These are phyloP conservation scores for Drosophila teissieri DNA, from an alignment of 1,140 invertebrate genomes.

Conservation along the genomic window DNA sequence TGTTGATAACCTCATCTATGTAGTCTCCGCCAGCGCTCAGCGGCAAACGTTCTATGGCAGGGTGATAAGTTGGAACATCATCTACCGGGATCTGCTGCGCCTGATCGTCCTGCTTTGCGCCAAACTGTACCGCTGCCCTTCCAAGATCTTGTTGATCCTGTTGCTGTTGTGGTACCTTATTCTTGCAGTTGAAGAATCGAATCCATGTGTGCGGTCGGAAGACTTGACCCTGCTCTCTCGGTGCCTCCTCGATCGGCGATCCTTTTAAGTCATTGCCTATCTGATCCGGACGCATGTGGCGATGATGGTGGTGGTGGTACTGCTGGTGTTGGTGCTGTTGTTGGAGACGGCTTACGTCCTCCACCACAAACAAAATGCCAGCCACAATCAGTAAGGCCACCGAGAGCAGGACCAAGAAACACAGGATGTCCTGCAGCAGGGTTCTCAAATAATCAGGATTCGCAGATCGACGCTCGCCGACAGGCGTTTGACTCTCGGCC, in stretches of 20 bases:
- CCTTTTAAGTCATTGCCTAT: not conserved
- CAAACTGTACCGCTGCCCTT: not conserved
- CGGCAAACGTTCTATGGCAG: not conserved
- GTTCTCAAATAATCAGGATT: constrained; percentile 1
- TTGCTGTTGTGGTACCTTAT: not conserved
- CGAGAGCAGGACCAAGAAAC: constrained; percentile 44
- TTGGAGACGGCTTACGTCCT: constrained; percentile 19
- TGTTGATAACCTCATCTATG: not conserved
- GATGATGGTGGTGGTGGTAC: not conserved
- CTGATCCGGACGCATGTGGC: not conserved
- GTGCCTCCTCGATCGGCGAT: not conserved
- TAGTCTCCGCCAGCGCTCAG: constrained; percentile 2
- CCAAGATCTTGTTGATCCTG: not conserved
- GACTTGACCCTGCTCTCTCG: not conserved
- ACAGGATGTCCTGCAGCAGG: constrained; percentile 46
- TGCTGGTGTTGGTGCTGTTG: not conserved
- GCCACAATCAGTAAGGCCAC: constrained; percentile 37
- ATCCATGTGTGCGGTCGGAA: constrained; percentile 11
- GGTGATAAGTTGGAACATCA: not conserved
- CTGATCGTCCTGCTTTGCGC: not conserved
- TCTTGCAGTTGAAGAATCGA: constrained; percentile 14
- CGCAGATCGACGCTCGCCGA: not conserved
- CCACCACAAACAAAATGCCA: constrained; percentile 31
- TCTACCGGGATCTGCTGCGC: not conserved
- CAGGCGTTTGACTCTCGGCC: constrained; percentile 28